Base-by-base conservation (phyloP, 2,888 invertebrate species). In the Protonemura montana region DNA sequence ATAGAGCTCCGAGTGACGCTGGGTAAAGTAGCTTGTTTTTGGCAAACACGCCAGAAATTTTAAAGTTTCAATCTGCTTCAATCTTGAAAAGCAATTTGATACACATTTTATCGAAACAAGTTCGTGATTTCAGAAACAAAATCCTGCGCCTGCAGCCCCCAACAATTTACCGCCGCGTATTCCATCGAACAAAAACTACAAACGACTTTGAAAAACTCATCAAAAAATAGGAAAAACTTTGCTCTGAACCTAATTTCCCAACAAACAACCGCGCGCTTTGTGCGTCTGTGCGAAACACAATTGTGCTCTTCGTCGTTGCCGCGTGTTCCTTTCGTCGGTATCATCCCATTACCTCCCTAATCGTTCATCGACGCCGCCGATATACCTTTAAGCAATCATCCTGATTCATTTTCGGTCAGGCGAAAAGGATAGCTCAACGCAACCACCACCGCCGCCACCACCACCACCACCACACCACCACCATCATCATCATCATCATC, bases 341-440 rank as follows among this genome's bases (percentile, higher is more conserved):
- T 59, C 59, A 21, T 59, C 59, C 59, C 59, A 59, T 59, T 59
- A 59, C 59, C 59, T 59, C 59, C 59, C 59, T 59, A 59, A 59
- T 59, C 59, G 59, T 13, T 59, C 59, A 59, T 59, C 59, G 59
- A 59, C 59, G 59, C 59, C 59, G 59, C 35, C 35, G 35, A 35
- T 35, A 59, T 59, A 59, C 59, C 59, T 59, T 59, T 59, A 59
- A 59, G 59, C 59, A 59, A 59, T 59, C 59, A 59, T 59, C 59
- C 59, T 59, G 59, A 59, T 59, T 59, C 59, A 59, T 59, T 59
- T 59, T 59, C 59, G 59, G 59, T 59, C 59, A 59, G 21, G 59
- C 59, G 59, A 59, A 59, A 59, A 59, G 59, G 59, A 59, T 59
- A 3, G 21, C 59, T 16, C 59, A 59, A 59, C 59, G 59, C 59